A percentile compares a stretch with the other conserved stretches of the same genome.
These are phyloP conservation scores for Carcina quercana DNA, from an alignment of 2,888 invertebrate species.

Conservation along the genomic window DNA sequence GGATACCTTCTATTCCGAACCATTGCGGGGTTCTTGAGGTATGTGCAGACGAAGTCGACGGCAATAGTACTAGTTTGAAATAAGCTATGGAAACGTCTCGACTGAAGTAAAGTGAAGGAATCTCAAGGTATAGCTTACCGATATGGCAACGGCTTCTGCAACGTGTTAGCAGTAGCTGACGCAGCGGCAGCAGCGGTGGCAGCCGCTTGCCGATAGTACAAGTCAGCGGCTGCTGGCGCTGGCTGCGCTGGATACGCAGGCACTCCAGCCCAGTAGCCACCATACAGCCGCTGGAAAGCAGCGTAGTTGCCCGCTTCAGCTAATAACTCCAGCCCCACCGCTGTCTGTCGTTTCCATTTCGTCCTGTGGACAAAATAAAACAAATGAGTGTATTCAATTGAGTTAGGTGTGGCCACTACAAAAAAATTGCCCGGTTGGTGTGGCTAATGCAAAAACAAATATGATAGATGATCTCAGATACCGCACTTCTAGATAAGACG, in stretches of 20 bases:
- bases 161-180: slow-evolving; percentile 77
- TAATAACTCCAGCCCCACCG: slow-evolving; percentile 95
- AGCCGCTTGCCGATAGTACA: slow-evolving; percentile 89
- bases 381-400: no score
- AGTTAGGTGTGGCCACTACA: no score
- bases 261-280: slow-evolving; percentile 82
- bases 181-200: slow-evolving; percentile 79
- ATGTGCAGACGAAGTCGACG: no score
- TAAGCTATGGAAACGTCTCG: no score
- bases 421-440: no score
- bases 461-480: no score
- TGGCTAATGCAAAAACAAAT: no score
- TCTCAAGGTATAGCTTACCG: slow-evolving; percentile 41
- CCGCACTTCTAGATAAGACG: no score
- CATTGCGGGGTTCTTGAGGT: no score
- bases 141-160: slow-evolving; percentile 93
- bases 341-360: slow-evolving; percentile 99
- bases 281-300: slow-evolving; percentile 96
- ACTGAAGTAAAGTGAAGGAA: no score
- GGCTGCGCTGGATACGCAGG: slow-evolving; percentile 80
- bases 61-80: no score
- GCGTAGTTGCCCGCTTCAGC: slow-evolving; percentile 99
- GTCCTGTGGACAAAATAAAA: slow-evolving; percentile 78
- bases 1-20: no score
- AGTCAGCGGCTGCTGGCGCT: slow-evolving; percentile 81